Evolutionary conservation across 2,113 vertebrate species (phyloP).

Genomic region (Lates calcarifer): DNA sequence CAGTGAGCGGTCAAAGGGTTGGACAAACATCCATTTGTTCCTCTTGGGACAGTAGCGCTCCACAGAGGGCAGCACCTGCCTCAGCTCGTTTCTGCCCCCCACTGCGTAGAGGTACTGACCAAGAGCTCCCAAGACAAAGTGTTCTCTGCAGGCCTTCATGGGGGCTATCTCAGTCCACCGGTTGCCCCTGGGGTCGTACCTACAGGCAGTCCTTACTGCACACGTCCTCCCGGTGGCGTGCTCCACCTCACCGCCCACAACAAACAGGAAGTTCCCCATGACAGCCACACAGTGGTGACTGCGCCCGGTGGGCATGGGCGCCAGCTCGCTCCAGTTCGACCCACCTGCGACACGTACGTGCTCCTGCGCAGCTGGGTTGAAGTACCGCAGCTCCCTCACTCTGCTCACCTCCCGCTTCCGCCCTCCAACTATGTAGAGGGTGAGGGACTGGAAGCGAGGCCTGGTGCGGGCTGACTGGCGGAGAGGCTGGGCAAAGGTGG

Average conservation of each 20-base stretch:
- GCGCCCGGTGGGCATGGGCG: constrained; percentile 92
- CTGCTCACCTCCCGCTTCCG: constrained; percentile 94
- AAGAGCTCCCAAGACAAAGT: constrained; percentile 94
- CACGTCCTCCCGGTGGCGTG: constrained; percentile 91
- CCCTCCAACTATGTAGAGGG: constrained; percentile 93
- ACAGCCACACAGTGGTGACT: constrained; percentile 97
- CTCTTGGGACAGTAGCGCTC: constrained; percentile 96
- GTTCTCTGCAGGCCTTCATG: constrained; percentile 97
- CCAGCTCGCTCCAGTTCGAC: constrained; percentile 95
- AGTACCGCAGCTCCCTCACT: constrained; percentile 93
- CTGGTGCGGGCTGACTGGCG: constrained; percentile 92
- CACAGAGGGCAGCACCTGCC: constrained; percentile 95
- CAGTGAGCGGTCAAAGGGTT: constrained; percentile 95
- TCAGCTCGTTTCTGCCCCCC: constrained; percentile 94
- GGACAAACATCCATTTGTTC: constrained; percentile 98
- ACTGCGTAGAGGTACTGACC: constrained; percentile 93
- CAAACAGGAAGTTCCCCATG: constrained; percentile 97
- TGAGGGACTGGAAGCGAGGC: constrained; percentile 94
- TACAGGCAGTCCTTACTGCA: constrained; percentile 93
- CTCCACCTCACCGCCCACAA: constrained; percentile 94
- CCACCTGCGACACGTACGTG: constrained; percentile 88
- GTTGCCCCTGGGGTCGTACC: constrained; percentile 93
- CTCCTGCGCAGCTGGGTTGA: constrained; percentile 92
- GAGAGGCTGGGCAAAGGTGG: constrained; percentile 92
- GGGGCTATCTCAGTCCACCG: constrained; percentile 95